These are phyloP conservation scores for Euura saliciscinereae DNA, from an alignment of 1,140 invertebrate genomes.

Conservation along the genomic window DNA sequence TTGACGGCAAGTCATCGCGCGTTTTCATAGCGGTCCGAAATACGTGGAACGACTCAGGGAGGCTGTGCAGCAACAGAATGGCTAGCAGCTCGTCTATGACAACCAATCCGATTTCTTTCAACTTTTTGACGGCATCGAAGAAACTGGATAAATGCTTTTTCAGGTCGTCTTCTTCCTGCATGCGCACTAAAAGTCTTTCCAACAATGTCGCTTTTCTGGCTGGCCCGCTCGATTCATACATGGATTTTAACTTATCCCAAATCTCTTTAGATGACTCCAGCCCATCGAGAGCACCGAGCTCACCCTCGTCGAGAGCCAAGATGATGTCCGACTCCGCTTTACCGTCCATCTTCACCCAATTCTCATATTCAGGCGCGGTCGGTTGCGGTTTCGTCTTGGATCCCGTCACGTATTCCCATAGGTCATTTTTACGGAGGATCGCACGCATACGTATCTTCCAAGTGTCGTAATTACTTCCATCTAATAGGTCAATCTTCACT, in stretches of 20 bases:
- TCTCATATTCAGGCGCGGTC: neutral
- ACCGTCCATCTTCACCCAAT: conserved; percentile 12
- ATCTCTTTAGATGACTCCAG: conserved; percentile 21
- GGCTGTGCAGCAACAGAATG: too few relatives aligned
- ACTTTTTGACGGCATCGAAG: neutral
- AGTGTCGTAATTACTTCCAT: too few relatives aligned
- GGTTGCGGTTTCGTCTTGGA: neutral
- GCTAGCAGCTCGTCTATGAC: neutral
- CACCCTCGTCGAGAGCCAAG: conserved; percentile 9
- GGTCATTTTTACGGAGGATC: conserved; percentile 15
- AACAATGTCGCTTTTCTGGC: conserved; percentile 27
- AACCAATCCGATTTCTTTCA: neutral
- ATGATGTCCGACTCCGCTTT: conserved; percentile 17
- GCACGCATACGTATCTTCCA: conserved; percentile 17
- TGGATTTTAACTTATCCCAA: conserved; percentile 19
- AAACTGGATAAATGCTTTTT: neutral
- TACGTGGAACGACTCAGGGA: neutral
- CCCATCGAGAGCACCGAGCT: neutral
- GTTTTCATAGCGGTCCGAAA: neutral
- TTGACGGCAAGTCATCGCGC: neutral
- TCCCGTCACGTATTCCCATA: conserved; percentile 14
- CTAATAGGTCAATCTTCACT: too few relatives aligned
- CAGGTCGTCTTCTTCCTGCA: conserved; percentile 12
- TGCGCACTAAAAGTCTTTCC: conserved; percentile 24
- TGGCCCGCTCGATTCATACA: conserved; percentile 29